Conservation (phyloP, 1,140 invertebrate species). For the Plectrocnemia conspersa region DNA sequence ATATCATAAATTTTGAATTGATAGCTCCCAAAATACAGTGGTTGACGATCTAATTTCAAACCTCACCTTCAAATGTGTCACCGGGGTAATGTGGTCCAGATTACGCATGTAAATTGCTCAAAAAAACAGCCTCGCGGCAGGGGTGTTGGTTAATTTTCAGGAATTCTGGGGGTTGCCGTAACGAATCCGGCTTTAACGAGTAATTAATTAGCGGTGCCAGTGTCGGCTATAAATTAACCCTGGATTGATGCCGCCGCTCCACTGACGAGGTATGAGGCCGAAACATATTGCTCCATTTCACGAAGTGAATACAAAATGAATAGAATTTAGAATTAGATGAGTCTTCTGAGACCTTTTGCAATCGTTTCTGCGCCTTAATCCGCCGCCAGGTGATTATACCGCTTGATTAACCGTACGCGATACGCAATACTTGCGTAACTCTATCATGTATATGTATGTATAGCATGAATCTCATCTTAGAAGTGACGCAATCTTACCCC, state of each 20-base stretch:
- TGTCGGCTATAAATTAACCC: conserved; percentile 20
- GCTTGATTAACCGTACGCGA: conserved; percentile 34
- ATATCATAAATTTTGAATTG: no score
- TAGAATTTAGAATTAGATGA: conserved; percentile 34
- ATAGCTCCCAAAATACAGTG: no score
- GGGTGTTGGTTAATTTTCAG: not conserved
- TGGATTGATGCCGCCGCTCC: conserved; percentile 10
- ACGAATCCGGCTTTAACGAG: conserved; percentile 29
- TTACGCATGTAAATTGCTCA: conserved; percentile 16
- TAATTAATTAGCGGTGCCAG: conserved; percentile 31
- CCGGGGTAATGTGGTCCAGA: not conserved
- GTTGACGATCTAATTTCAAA: no score
- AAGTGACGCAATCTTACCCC: no score
- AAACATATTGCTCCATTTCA: conserved; percentile 13
- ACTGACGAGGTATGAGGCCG: not conserved
- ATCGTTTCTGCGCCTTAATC: conserved; percentile 18
- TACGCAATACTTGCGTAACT: no score
- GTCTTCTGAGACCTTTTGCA: conserved; percentile 28
- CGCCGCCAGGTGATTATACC: conserved; percentile 31
- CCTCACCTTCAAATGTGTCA: conserved; percentile 9
- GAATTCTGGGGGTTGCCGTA: not conserved
- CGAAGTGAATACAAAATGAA: conserved; percentile 33
- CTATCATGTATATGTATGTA: no score
- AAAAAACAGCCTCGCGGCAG: not conserved
- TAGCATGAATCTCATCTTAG: no score